Evolutionary conservation across 2,888 invertebrate genomes (phyloP), one percentile per base, ranked within the genome.

Genomic region (Callyntrura sp.): DNA sequence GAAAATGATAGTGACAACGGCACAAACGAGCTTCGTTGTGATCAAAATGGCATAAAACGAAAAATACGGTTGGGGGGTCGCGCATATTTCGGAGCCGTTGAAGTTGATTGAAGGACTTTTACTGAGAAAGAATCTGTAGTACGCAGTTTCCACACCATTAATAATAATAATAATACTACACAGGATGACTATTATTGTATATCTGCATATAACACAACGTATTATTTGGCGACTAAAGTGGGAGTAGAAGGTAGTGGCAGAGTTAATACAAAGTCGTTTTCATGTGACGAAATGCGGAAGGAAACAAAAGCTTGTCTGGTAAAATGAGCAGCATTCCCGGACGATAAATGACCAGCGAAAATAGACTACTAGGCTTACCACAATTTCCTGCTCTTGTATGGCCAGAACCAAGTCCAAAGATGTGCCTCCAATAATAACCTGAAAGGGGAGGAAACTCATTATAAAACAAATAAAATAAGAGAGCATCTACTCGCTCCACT

Each of bases 371-470:
- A 11, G 17, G 84, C 96, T 96, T 94, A 97, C 97, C 96, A 96
- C 96, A 90, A 97, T 95, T 90, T 95, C 94, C 48, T 95, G 95
- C 79, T 96, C 96, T 17, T 95, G 94, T 62, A 97, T 94, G 83
- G 96, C 96, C 85, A 97, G 95, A 0, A 96, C 96, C 85, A 96
- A 96, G 94, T 98, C 98, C 88, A 97, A 95, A 91, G 97, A 96
- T 6, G 97, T 96, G 3, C 97, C 98, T 0, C 98, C 98, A 90
- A 98, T 96, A 23, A 98, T 96, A 11, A 94, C 93, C 94, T 94
- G 85, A 17, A 97, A 20, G 83, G 35, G 51, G 45, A 84, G 23
- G 8, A 43, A 81, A 28, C 1, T 81, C 20, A 60, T 57, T 73
- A 20, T 17, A 35, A 6, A 20, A n/a, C n/a, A n/a, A n/a, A n/a